Evolutionary conservation across 2,113 vertebrate species (phyloP), one percentile per base, ranked within the genome.

Genomic region (Nyctibius bracteatus): DNA sequence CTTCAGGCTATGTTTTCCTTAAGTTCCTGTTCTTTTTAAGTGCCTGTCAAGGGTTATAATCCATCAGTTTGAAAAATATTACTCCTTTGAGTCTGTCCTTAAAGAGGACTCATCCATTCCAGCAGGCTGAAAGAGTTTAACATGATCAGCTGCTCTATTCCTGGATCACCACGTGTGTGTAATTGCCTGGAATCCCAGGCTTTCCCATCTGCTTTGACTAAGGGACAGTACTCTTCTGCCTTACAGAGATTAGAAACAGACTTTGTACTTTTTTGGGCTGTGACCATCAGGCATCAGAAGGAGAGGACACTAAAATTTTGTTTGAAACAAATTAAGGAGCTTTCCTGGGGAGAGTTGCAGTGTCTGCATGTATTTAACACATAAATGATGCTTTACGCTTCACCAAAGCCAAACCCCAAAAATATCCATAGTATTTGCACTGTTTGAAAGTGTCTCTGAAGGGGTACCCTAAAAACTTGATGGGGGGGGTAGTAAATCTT

Each of bases 181-280:
- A 82, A 92, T 57, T 95, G 86, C 39, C 68, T 92, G 85, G 72
- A 94, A 94, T 91, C 58, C 54, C 79, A 87, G 81, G 35, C 71
- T 91, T 91, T 92, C 81, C 81, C 93, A 95, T 95, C 89, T 96
- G 96, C 74, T 95, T 94, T 90, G 92, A 82, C 37, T 95, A 62
- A 95, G 87, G 51, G 49, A 67, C n/a, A 72, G 57, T 28, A 13
- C 37, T 89, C 86, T 55, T 73, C 78, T 86, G 86, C 63, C 54
- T 70, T 73, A 55, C 31, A 31, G 46, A 93, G 67, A 95, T 95
- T 88, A 55, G 88, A 94, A 93, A 1, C 94, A 95, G 90, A 49
- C 9, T 3, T 54, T 80, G 7, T 52, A 18, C 22, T 54, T 39
- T 77, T 71, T 49, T 47, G 52, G 44, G 31, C 57, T 92, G 61